Evolutionary conservation across 2,888 invertebrate species (phyloP).

Genomic region (Leucoptera coffeella): DNA sequence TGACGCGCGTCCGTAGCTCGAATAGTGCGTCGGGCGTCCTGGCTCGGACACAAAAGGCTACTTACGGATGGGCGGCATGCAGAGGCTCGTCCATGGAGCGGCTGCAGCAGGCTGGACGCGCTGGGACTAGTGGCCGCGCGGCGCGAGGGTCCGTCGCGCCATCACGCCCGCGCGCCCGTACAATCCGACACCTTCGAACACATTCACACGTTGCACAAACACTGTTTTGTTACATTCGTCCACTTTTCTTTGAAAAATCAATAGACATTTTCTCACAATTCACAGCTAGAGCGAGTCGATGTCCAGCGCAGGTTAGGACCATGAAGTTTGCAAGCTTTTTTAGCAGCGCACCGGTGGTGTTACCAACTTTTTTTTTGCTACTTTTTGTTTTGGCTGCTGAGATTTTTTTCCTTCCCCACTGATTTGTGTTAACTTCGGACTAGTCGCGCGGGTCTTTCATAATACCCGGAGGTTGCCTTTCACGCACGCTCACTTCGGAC

Average conservation of each 20-base stretch:
- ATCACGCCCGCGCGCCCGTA: conserved; percentile 48
- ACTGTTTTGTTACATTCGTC: conserved; percentile 54
- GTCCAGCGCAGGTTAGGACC: conserved; percentile 56
- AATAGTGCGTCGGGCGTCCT: too few relatives aligned
- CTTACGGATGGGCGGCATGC: too few relatives aligned
- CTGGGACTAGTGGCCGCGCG: conserved; percentile 45
- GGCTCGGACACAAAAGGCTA: too few relatives aligned
- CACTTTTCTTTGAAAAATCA: conserved; percentile 57
- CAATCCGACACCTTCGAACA: conserved; percentile 37
- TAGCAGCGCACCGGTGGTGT: conserved; percentile 56
- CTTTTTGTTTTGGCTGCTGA: conserved; percentile 52
- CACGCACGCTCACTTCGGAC: too few relatives aligned
- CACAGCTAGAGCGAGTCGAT: conserved; percentile 52
- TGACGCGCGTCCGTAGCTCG: too few relatives aligned
- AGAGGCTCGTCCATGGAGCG: conserved; percentile 45
- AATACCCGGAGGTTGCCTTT: conserved; percentile 23
- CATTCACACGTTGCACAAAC: conserved; percentile 51
- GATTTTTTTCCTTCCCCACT: conserved; percentile 43
- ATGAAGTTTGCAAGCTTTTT: conserved; percentile 57
- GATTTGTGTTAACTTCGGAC: conserved; percentile 39
- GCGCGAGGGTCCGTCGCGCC: conserved; percentile 45
- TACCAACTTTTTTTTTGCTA: conserved; percentile 53
- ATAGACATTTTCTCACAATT: conserved; percentile 55
- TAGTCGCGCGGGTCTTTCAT: conserved; percentile 27
- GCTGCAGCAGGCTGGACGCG: conserved; percentile 43